Evolutionary conservation across 2,113 vertebrate genomes (phyloP), one percentile per base, ranked within the genome.

Genomic region (Bostrychus sinensis): DNA sequence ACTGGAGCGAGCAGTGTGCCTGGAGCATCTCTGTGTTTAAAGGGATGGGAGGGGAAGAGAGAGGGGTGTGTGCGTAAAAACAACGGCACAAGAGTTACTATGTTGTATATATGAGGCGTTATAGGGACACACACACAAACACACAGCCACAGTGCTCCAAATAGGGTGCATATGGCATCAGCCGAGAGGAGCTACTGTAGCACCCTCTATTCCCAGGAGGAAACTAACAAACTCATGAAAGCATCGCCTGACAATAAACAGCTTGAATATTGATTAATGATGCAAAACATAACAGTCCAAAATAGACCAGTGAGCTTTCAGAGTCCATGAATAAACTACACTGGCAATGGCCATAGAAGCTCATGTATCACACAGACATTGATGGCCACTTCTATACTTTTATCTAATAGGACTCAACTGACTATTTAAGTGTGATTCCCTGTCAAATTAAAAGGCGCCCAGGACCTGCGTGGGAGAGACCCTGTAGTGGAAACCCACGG

Each of bases 191-290:
- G 55, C 77, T 39, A 67, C 54, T 64, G 67, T 66, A 61, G 71
- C 70, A 72, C 70, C 76, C 63, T 58, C 69, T 74, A 63, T 14
- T 64, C 85, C 83, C 80, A 25, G 32, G 78, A 82, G 88, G 53
- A 56, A 28, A 43, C 70, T 71, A 76, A 86, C 66, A 70, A 70
- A 78, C 62, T 81, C 62, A 58, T 70, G 72, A 66, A 78, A 72
- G 65, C 42, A 0, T 69, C 30, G 64, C 39, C 61, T 72, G 80
- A 76, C 39, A 72, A 72, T 67, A 81, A 79, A 86, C 78, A 73
- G 73, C 81, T 69, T 79, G 72, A 77, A 79, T 81, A 85, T 86
- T 76, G 83, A 85, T 83, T 81, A 72, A 80, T 77, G 72, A 66
- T 60, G 62, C 75, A 80, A 77, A 83, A 85, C 80, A 71, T 61